A percentile compares a stretch with the other conserved stretches of the same genome.
phyloP scores from a whole-genome alignment of 2,888 invertebrate species.

The Lingula anatina region DNA sequence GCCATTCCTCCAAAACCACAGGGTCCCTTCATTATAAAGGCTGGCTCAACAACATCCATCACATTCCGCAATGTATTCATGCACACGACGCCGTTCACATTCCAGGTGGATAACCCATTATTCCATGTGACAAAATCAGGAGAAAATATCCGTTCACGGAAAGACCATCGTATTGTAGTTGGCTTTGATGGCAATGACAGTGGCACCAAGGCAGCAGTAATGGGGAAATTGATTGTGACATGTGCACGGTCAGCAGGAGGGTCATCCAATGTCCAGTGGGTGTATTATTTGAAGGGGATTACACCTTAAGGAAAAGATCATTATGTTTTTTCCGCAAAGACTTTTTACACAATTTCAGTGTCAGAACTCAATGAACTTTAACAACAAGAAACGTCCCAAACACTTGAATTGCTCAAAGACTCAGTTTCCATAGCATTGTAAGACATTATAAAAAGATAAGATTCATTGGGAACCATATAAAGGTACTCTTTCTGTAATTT shows the following conservation, averaged over 20 bases:
- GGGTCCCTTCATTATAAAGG: slow-evolving; percentile 54
- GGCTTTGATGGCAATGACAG: slow-evolving; percentile 51
- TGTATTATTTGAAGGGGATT: slow-evolving; percentile 51
- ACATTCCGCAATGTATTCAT: slow-evolving; percentile 56
- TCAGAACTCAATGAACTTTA: no score
- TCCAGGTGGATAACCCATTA: slow-evolving; percentile 52
- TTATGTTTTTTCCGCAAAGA: no score
- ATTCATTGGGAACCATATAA: no score
- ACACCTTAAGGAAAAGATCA: no score
- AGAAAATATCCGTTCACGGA: slow-evolving; percentile 51
- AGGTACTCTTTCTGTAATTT: no score
- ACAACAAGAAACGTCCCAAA: no score
- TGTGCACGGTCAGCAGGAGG: slow-evolving; percentile 49
- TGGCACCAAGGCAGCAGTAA: slow-evolving; percentile 44
- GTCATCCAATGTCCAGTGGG: slow-evolving; percentile 48
- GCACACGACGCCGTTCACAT: slow-evolving; percentile 49
- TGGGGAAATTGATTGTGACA: slow-evolving; percentile 50
- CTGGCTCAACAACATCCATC: slow-evolving; percentile 48
- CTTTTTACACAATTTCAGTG: no score
- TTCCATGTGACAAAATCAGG: slow-evolving; percentile 51
- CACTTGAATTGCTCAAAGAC: no score
- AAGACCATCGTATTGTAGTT: slow-evolving; percentile 50
- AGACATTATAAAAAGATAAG: no score
- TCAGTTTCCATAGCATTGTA: no score
- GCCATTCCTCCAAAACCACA: slow-evolving; percentile 56